Percentiles rank a stretch among this genome's conserved stretches.
Evolutionary conservation across 1,140 invertebrate species (phyloP).

Genomic region (Latrodectus geometricus): DNA sequence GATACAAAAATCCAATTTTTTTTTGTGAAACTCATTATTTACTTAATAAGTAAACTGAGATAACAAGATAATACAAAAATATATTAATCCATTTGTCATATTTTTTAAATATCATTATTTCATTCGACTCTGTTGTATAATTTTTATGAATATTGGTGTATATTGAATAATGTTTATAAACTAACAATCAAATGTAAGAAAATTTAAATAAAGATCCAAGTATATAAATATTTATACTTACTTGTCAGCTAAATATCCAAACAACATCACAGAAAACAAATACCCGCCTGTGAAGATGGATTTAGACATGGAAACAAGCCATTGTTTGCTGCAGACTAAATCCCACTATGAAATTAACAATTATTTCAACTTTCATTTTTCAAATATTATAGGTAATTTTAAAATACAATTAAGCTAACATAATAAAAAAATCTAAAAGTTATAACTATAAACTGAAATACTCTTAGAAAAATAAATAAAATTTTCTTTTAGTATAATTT

Average conservation of each 20-base stretch:
- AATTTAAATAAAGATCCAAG: too few relatives aligned
- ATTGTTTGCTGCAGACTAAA: conserved; percentile 79
- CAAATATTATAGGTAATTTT: background rate
- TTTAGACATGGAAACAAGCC: conserved; percentile 78
- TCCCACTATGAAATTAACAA: conserved; percentile 74
- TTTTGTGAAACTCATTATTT: too few relatives aligned
- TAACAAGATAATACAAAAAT: too few relatives aligned
- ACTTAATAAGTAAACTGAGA: too few relatives aligned
- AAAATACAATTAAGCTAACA: background rate
- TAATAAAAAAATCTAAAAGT: background rate
- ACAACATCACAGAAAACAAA: conserved; percentile 81
- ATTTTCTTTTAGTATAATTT: too few relatives aligned
- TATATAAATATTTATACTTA: conserved; percentile 63
- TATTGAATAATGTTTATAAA: too few relatives aligned
- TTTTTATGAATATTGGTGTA: too few relatives aligned
- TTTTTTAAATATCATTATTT: too few relatives aligned
- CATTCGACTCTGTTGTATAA: too few relatives aligned
- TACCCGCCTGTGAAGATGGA: conserved; percentile 86
- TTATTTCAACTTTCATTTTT: conserved; percentile 69
- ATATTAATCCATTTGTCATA: too few relatives aligned
- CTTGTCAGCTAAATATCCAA: conserved; percentile 85
- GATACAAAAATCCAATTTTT: too few relatives aligned
- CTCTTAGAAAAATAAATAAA: background rate
- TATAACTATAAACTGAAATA: background rate
- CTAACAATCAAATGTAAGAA: too few relatives aligned